Conservation (phyloP, 2,797 vertebrate species). For the Serranus cabrilla region DNA sequence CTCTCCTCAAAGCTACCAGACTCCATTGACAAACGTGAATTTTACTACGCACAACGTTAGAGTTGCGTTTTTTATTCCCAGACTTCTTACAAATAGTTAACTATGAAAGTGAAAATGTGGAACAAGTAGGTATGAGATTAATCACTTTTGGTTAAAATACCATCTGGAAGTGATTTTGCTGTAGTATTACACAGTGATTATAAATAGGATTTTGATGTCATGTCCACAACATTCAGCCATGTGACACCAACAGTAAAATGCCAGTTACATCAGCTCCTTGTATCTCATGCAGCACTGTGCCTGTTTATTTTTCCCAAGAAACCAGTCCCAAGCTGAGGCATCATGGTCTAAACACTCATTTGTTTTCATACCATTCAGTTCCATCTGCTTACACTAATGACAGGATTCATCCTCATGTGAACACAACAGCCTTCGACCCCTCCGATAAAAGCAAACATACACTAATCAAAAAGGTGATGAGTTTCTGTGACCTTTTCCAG, state of each 20-base stretch:
- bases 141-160: not conserved
- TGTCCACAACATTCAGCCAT: not conserved
- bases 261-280: not conserved
- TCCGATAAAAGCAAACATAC: slow-evolving; percentile 43
- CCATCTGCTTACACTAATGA: not conserved
- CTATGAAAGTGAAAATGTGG: not conserved
- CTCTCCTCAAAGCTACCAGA: no score
- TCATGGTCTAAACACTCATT: not conserved
- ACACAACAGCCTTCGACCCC: slow-evolving; percentile 60
- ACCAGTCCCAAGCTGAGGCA: not conserved
- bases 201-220: not conserved
- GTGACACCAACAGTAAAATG: not conserved
- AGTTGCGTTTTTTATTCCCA: no score
- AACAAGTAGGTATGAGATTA: not conserved
- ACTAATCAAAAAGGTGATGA: slow-evolving; percentile 43
- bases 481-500: slow-evolving; percentile 25
- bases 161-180: not conserved
- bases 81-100: not conserved
- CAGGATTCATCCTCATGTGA: slow-evolving; percentile 52
- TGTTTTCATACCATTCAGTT: slow-evolving; percentile 14
- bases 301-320: slow-evolving; percentile 17
- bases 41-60: no score
- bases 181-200: not conserved
- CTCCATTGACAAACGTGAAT: no score
- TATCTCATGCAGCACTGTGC: not conserved